phyloP scores from a whole-genome alignment of 2,797 vertebrate genomes.

The Sorex maritimensis region DNA sequence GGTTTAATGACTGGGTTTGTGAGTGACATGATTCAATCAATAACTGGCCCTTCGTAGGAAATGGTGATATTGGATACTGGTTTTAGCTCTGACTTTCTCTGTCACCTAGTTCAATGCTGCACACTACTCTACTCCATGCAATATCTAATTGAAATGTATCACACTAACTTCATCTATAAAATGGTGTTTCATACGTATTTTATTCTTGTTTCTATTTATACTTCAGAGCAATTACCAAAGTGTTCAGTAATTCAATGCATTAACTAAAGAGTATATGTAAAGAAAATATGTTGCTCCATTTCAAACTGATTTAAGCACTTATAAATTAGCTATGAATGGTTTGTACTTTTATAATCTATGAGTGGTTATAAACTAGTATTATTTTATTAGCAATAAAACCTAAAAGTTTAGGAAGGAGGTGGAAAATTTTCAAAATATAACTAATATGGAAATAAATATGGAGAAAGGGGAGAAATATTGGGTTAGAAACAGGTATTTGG shows the following conservation, averaged over 20 bases:
- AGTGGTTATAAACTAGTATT: not conserved
- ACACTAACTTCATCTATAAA: not conserved
- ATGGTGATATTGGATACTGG: not conserved
- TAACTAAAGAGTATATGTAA: not conserved
- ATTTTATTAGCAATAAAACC: slow-evolving; percentile 39
- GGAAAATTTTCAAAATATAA: slow-evolving; percentile 8
- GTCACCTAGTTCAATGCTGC: no score
- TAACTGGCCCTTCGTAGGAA: not conserved
- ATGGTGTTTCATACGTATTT: not conserved
- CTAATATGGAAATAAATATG: not conserved
- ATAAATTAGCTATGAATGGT: not conserved
- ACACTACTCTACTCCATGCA: not conserved
- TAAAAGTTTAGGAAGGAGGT: not conserved
- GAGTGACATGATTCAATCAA: no score
- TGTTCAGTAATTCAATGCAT: not conserved
- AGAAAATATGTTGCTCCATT: not conserved
- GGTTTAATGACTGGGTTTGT: not conserved
- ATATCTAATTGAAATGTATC: slow-evolving; percentile 9
- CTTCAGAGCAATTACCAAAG: not conserved
- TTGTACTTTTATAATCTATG: not conserved
- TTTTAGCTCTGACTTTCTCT: no score
- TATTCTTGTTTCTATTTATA: no score
- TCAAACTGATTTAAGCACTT: not conserved
- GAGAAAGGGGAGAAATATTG: not conserved
- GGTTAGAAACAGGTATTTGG: no score